These are phyloP conservation scores for Apostichopus leukothele DNA, from an alignment of 53 echinoderm and acorn worm genomes.

Conservation along the genomic window DNA sequence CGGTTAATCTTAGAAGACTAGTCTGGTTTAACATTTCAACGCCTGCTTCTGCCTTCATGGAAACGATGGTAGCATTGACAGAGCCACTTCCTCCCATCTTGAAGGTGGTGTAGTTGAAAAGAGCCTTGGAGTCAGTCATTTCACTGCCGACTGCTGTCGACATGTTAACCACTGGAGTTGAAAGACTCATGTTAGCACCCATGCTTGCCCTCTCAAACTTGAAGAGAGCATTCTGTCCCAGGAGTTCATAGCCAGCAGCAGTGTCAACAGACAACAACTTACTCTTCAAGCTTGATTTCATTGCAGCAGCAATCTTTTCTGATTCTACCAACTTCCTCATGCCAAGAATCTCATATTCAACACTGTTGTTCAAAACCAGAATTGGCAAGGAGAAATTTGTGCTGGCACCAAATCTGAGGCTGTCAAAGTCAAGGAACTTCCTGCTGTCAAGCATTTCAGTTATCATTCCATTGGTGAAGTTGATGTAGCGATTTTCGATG, in stretches of 20 bases:
- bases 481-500: slow-evolving; percentile 12
- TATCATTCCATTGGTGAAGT: slow-evolving; percentile 13
- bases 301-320: slow-evolving; percentile 6
- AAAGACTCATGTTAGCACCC: slow-evolving; percentile 39
- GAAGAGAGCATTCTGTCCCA: slow-evolving; percentile 46
- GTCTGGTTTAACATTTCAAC: slow-evolving; percentile 49
- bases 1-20: slow-evolving; percentile 20
- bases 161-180: slow-evolving; percentile 58
- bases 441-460: background rate
- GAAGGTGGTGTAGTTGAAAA: slow-evolving; percentile 50
- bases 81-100: slow-evolving; percentile 45
- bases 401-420: background rate
- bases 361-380: slow-evolving; percentile 1
- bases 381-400: slow-evolving; percentile 8
- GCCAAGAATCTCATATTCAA: background rate
- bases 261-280: background rate
- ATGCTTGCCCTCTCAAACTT: slow-evolving; percentile 47
- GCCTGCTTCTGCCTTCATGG: slow-evolving; percentile 55
- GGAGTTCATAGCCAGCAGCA: slow-evolving; percentile 13
- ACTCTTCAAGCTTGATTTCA: slow-evolving; percentile 25
- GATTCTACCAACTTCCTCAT: background rate
- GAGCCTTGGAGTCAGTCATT: slow-evolving; percentile 51
- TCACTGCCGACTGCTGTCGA: slow-evolving; percentile 46
- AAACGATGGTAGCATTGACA: slow-evolving; percentile 65
- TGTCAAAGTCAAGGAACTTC: slow-evolving; percentile 22